Percentiles rank a stretch among this genome's conserved stretches.
phyloP scores from a whole-genome alignment of 2,797 vertebrate species.

The Microchirus variegatus region DNA sequence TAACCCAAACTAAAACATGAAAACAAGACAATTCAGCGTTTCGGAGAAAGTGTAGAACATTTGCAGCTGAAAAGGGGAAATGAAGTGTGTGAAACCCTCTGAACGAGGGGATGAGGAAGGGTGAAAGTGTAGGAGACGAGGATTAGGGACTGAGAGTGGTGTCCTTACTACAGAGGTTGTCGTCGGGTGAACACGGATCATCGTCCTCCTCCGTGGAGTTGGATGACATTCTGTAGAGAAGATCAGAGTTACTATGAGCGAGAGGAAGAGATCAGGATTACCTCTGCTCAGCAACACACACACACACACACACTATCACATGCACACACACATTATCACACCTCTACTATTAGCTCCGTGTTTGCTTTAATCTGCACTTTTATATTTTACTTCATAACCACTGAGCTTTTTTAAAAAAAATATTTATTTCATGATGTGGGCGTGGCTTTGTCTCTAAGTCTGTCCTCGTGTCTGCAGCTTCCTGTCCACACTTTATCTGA shows the following conservation, averaged over 20 bases:
- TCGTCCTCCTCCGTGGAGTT: constrained; percentile 41
- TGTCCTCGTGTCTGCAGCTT: too few species aligned
- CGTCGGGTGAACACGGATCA: constrained; percentile 44
- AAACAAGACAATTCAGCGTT: too few species aligned
- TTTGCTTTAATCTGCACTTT: too few species aligned
- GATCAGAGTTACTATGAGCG: constrained; percentile 22
- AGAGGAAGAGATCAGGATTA: constrained; percentile 34
- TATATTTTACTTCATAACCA: too few species aligned
- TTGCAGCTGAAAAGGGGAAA: not conserved
- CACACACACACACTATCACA: constrained; percentile 18
- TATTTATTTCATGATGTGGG: too few species aligned
- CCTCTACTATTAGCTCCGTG: too few species aligned
- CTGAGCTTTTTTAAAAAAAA: too few species aligned
- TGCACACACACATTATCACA: constrained; percentile 23
- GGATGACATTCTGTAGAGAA: constrained; percentile 76
- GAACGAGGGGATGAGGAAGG: not conserved
- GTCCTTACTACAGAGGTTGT: constrained; percentile 78
- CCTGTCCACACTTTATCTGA: too few species aligned
- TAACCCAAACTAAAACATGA: too few species aligned
- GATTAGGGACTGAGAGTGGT: not conserved
- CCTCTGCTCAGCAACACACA: constrained; percentile 39
- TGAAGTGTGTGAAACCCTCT: not conserved
- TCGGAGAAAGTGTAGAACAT: too few species aligned
- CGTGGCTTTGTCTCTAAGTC: too few species aligned
- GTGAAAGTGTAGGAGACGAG: not conserved